These are phyloP conservation scores for Venustaconcha ellipsiformis DNA, from an alignment of 1,140 invertebrate species.

Conservation along the genomic window DNA sequence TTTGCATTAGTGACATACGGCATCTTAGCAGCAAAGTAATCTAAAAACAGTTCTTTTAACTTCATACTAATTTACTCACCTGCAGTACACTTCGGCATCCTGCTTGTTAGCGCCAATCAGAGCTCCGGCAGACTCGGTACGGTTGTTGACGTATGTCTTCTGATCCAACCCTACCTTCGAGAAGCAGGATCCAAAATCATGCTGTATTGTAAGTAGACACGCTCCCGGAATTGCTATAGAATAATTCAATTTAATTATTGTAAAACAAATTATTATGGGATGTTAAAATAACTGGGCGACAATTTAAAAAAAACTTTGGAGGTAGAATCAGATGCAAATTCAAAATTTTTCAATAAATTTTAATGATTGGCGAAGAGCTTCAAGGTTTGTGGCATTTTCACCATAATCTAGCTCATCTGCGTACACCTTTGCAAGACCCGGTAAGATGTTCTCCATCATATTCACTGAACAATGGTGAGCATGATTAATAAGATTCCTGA, in stretches of 20 bases:
- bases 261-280: not conserved
- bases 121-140: constrained; percentile 20
- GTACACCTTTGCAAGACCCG: no score
- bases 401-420: no score
- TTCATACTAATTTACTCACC: not conserved
- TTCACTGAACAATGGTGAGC: no score
- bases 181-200: constrained; percentile 25
- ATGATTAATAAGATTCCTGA: no score
- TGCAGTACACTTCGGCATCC: constrained; percentile 18
- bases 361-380: not conserved
- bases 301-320: not conserved
- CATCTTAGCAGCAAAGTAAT: no score
- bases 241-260: not conserved
- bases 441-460: no score
- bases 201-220: constrained; percentile 22
- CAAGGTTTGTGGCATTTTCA: no score
- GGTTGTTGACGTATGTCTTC: constrained; percentile 23
- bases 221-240: constrained; percentile 23
- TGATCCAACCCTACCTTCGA: constrained; percentile 20
- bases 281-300: not conserved
- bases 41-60: not conserved
- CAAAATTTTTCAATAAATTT: not conserved
- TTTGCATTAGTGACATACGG: no score
- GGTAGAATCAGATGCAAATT: not conserved
- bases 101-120: constrained; percentile 24